Percentiles rank a stretch among this genome's conserved stretches.
phyloP scores from a whole-genome alignment of 2,888 invertebrate species.

The Matsumyia berberina region DNA sequence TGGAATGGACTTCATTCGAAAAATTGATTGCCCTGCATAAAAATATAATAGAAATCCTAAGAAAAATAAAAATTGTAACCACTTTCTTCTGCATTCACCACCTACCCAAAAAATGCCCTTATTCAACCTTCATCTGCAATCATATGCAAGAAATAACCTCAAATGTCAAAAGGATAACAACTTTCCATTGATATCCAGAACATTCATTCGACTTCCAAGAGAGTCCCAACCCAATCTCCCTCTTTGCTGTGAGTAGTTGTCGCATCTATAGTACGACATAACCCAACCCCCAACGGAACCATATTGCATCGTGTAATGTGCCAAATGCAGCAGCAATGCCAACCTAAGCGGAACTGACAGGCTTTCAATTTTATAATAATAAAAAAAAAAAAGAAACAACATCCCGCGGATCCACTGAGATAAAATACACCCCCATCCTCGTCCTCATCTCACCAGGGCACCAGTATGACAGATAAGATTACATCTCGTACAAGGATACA shows the following conservation, averaged over 20 bases:
- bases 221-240: neutral
- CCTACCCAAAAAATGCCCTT: neutral
- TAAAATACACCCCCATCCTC: slow-evolving; percentile 41
- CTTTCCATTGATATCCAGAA: slow-evolving; percentile 30
- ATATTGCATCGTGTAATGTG: slow-evolving; percentile 53
- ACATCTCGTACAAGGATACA: slow-evolving; percentile 39
- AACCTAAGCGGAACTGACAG: slow-evolving; percentile 52
- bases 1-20: too few relatives aligned
- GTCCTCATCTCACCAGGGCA: neutral
- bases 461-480: slow-evolving; percentile 58
- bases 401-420: slow-evolving; percentile 30
- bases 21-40: too few relatives aligned
- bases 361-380: slow-evolving; percentile 65
- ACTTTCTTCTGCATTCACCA: too few relatives aligned
- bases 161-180: slow-evolving; percentile 29
- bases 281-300: slow-evolving; percentile 1
- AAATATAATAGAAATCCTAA: too few relatives aligned
- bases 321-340: slow-evolving; percentile 50
- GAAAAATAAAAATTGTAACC: neutral
- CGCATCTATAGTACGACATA: neutral
- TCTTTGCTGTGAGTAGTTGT: neutral
- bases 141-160: slow-evolving; percentile 10
- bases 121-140: slow-evolving; percentile 18
- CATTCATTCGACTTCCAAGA: neutral
- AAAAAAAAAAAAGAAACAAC: slow-evolving; percentile 1